These are phyloP conservation scores for Embidobia sp. DNA, from an alignment of 2,888 invertebrate genomes.

Conservation along the genomic window DNA sequence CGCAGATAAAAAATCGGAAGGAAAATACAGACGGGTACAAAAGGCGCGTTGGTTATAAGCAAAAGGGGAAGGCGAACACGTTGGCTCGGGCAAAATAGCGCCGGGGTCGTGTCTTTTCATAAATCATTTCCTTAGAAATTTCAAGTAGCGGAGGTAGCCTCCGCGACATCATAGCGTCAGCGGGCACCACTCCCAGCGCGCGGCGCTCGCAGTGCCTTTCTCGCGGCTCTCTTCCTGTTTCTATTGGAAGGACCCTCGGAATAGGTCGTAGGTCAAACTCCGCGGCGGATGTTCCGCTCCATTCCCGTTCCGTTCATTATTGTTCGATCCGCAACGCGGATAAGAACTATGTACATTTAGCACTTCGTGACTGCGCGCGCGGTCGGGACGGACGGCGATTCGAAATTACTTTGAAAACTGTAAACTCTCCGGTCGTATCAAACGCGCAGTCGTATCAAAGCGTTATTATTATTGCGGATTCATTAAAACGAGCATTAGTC, in stretches of 20 bases:
- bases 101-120: slow-evolving; percentile 73
- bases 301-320: slow-evolving; percentile 66
- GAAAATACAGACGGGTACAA: slow-evolving; percentile 45
- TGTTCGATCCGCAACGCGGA: slow-evolving; percentile 64
- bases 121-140: slow-evolving; percentile 75
- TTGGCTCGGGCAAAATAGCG: slow-evolving; percentile 39
- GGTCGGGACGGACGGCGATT: slow-evolving; percentile 45
- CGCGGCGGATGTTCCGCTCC: slow-evolving; percentile 66
- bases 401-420: slow-evolving; percentile 63
- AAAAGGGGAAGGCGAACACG: slow-evolving; percentile 33
- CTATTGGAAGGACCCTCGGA: slow-evolving; percentile 63
- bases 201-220: slow-evolving; percentile 30
- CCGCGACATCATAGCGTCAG: slow-evolving; percentile 50
- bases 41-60: slow-evolving; percentile 23
- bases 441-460: slow-evolving; percentile 17
- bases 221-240: slow-evolving; percentile 55
- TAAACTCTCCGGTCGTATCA: slow-evolving; percentile 33
- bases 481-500: slow-evolving; percentile 26
- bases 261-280: slow-evolving; percentile 69
- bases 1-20: slow-evolving; percentile 44
- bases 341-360: slow-evolving; percentile 60
- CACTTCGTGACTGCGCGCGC: slow-evolving; percentile 61
- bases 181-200: slow-evolving; percentile 50
- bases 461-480: slow-evolving; percentile 39
- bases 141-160: slow-evolving; percentile 58